Conservation (phyloP, 2,797 vertebrate species). For the Limosa lapponica region DNA sequence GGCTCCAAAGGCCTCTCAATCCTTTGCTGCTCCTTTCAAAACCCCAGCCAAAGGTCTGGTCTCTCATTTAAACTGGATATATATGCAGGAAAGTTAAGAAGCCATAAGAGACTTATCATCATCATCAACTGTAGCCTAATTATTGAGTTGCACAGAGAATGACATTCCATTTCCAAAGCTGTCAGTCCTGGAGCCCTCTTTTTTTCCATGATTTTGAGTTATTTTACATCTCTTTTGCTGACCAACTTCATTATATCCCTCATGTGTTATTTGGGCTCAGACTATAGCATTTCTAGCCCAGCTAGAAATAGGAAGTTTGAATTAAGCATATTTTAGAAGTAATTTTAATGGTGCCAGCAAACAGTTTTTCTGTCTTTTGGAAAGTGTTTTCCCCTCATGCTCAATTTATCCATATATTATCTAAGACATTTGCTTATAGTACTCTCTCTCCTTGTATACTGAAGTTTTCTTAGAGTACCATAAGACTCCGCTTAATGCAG, state of each 20-base stretch:
- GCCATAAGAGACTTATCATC: background rate
- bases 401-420: background rate
- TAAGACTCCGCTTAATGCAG: background rate
- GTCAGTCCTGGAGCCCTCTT: background rate
- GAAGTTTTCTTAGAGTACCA: background rate
- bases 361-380: background rate
- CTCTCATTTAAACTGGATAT: background rate
- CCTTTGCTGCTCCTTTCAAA: background rate
- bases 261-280: background rate
- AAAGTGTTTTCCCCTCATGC: background rate
- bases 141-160: background rate
- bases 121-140: background rate
- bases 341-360: background rate
- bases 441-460: background rate
- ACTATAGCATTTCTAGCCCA: background rate
- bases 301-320: background rate
- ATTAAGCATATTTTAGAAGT: background rate
- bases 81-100: background rate
- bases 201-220: background rate
- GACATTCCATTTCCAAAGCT: background rate
- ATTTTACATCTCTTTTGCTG: background rate
- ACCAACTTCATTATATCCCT: background rate
- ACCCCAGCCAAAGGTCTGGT: background rate
- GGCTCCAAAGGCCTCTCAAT: background rate
- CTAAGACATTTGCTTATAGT: background rate